Evolutionary conservation across 2,797 vertebrate species (phyloP).

Genomic region (Ibycter americanus): DNA sequence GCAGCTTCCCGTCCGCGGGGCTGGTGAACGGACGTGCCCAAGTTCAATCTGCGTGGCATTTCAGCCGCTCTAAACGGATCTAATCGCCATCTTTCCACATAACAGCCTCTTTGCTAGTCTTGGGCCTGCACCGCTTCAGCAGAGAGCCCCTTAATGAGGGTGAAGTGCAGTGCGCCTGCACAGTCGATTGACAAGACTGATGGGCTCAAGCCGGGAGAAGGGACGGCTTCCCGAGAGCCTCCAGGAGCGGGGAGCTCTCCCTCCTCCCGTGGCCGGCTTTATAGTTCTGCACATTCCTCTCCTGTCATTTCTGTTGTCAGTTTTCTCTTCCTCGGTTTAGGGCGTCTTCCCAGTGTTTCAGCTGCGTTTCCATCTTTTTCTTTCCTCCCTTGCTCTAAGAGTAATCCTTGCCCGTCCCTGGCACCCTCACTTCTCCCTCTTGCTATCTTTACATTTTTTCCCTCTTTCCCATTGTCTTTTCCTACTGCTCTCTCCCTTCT

Average conservation of each 20-base stretch:
- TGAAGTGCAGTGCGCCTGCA: background rate
- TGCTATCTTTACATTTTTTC: background rate
- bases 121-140: background rate
- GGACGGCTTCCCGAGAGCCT: constrained; percentile 20
- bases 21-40: background rate
- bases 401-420: background rate
- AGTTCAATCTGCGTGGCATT: background rate
- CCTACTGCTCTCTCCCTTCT: constrained; percentile 40
- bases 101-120: constrained; percentile 6
- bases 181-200: background rate
- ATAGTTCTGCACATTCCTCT: constrained; percentile 28
- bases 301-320: background rate
- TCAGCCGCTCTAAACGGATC: background rate
- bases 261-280: constrained; percentile 25
- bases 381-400: background rate
- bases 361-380: background rate
- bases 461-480: constrained; percentile 40
- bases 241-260: constrained; percentile 13
- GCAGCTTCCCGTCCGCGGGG: background rate
- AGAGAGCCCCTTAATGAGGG: background rate
- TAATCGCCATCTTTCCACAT: background rate
- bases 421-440: background rate
- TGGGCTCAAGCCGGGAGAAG: constrained; percentile 29
- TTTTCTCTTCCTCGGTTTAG: background rate
- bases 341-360: constrained; percentile 16